Base-by-base conservation (phyloP, 2,113 vertebrate species). In the Megaceryle torquata region DNA sequence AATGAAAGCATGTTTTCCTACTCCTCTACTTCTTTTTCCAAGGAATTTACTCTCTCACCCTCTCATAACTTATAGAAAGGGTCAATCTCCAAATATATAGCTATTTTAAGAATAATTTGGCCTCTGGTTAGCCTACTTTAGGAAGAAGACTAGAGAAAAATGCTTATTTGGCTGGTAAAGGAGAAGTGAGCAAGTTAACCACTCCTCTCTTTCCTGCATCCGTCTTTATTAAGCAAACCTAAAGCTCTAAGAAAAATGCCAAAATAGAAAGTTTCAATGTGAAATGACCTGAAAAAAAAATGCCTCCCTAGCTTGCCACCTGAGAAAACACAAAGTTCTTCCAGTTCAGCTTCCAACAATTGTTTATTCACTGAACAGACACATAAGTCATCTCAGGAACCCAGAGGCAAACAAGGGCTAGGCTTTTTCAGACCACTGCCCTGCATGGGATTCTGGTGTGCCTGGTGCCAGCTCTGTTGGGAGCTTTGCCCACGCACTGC, bases 401-500 rank as follows among this genome's bases (percentile, higher is more conserved):
- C 26, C 18, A 15, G 11, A 6, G 12, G 22, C 15, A 68, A 65
- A 71, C 3, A 75, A 44, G 37, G 17, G 10, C 14, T 44, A 2
- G 3, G 3, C 2, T 71, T 14, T 71, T 67, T n/a, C 15, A 48
- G 5, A 4, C 17, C 78, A 6, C n/a, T 54, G 22, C 20, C 33
- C 13, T 71, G 8, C 7, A 39, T 10, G 4, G 4, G 4, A 33
- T 39, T 63, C 33, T 44, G 14, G 8, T n/a, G 3, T 43, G 5
- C 14, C 22, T 33, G 2, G 16, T 44, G 12, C 5, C 29, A 85
- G 24, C 22, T 60, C 21, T 60, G 8, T 16, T 21, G 20, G 39
- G 31, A 82, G 6, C 6, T 69, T 78, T 44, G 9, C 11, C 39
- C 13, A 10, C 0, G 0, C 8, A 60, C 10, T 65, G 22, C 24